Evolutionary conservation across 2,113 vertebrate species (phyloP), one percentile per base, ranked within the genome.

Genomic region (Phrynocephalus versicolor): DNA sequence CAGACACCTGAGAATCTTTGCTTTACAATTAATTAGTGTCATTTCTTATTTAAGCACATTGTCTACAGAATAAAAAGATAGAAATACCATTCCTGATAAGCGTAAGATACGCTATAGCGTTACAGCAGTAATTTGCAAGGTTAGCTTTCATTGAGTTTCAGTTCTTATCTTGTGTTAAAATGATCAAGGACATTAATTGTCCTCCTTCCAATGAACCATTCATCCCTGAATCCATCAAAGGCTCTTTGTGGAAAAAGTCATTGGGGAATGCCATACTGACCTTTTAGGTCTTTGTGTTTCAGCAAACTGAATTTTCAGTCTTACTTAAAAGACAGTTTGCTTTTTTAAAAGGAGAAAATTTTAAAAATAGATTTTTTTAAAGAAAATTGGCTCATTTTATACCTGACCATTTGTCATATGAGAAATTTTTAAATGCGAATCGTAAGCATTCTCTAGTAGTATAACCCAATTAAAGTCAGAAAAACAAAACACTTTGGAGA

Each of bases 171-270:
- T 37, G 25, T 41, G 45, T 33, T 55, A 60, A 85, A 85, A 58
- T 41, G 16, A 19, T 70, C 83, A 30, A 85, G 65, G 75, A 58
- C 73, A 27, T 57, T 85, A 70, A 78, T 70, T 85, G 80, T 79
- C 83, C 64, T 30, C 65, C 19, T 70, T 85, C 64, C 27, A 58
- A 39, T 85, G 19, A 69, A 35, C 45, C 27, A 79, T 79, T 79
- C 51, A 79, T 70, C 55, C 18, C 71, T 2, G 18, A 71, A 23
- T 13, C 64, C 35, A 79, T 70, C 79, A 82, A 82, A 57, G 80
- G 2, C 45, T 57, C 45, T 85, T 85, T 78, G 74, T 70, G n/a
- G 72, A 21, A 77, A 39, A 77, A 78, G 45, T 33, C 75, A 41
- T n/a, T 33, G 55, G 74, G 35, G 16, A 77, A 78, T 78, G 18